These are phyloP conservation scores for Miltochrista miniata DNA, from an alignment of 2,888 invertebrate genomes.

Conservation along the genomic window DNA sequence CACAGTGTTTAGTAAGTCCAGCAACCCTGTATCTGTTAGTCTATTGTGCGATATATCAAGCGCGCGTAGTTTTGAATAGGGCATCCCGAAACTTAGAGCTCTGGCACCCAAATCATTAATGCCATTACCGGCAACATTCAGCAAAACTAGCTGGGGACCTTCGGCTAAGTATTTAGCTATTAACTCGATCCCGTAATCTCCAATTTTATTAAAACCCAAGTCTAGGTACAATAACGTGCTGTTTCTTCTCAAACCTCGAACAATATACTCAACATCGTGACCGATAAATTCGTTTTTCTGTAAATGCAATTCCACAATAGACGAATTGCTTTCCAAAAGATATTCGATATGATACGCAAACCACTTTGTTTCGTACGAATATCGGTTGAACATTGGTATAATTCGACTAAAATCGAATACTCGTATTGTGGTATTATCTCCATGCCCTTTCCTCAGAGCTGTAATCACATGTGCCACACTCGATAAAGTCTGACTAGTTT, in stretches of 20 bases:
- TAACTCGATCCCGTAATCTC: slow-evolving; percentile 82
- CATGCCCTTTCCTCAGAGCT: slow-evolving; percentile 68
- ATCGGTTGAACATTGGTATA: slow-evolving; percentile 63
- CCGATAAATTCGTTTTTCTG: slow-evolving; percentile 84
- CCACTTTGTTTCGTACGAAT: slow-evolving; percentile 73
- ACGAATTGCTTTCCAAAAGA: slow-evolving; percentile 62
- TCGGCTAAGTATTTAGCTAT: slow-evolving; percentile 79
- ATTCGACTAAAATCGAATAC: slow-evolving; percentile 70
- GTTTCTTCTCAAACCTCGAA: slow-evolving; percentile 78
- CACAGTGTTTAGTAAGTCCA: slow-evolving; percentile 80
- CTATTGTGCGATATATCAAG: slow-evolving; percentile 84
- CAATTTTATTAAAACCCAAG: slow-evolving; percentile 84
- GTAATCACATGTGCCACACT: slow-evolving; percentile 81
- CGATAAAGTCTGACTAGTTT: slow-evolving; percentile 81
- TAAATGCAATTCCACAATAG: slow-evolving; percentile 80
- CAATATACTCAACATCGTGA: slow-evolving; percentile 84
- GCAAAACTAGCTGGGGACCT: slow-evolving; percentile 71
- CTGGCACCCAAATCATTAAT: slow-evolving; percentile 83
- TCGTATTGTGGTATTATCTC: slow-evolving; percentile 57
- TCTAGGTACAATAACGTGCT: slow-evolving; percentile 82
- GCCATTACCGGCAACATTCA: slow-evolving; percentile 83
- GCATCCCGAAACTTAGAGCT: slow-evolving; percentile 79
- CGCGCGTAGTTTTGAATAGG: slow-evolving; percentile 82
- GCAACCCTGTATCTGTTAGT: slow-evolving; percentile 78
- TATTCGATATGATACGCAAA: slow-evolving; percentile 78